A percentile compares a stretch with the other conserved stretches of the same genome.
phyloP scores from a whole-genome alignment of 2,113 vertebrate species.

The Rhinoptilus africanus region DNA sequence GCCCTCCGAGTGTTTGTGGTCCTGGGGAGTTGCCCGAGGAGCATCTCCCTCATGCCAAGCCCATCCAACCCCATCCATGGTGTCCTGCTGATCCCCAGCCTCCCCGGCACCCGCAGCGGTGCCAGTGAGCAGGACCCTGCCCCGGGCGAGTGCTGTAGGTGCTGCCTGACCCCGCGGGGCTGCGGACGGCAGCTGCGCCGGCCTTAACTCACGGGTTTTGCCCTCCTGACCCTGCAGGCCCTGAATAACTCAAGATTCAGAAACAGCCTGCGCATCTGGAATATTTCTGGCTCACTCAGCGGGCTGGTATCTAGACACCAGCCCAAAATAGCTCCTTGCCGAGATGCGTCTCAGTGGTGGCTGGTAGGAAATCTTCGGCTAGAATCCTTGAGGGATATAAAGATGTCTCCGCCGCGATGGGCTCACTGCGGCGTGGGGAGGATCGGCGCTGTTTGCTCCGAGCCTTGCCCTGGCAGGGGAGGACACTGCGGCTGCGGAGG shows the following conservation, averaged over 20 bases:
- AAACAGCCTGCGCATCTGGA: not conserved
- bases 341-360: not conserved
- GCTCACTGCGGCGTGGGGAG: accelerated
- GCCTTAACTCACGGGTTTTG: not conserved
- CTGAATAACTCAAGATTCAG: not conserved
- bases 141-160: not conserved
- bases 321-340: not conserved
- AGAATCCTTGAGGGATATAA: accelerated
- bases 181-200: not conserved
- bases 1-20: not conserved
- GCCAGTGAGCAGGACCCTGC: not conserved
- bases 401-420: accelerated
- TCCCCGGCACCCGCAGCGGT: accelerated
- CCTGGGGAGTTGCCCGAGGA: not conserved
- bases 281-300: not conserved
- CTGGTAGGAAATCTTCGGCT: not conserved
- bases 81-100: not conserved
- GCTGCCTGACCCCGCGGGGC: not conserved
- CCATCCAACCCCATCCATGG: accelerated
- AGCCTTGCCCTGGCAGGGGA: not conserved
- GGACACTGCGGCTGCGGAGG: not conserved
- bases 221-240: not conserved
- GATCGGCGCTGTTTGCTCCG: accelerated
- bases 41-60: not conserved
- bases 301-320: not conserved